Conservation (phyloP, 2,888 invertebrate species). For the Isoperla grammatica region DNA sequence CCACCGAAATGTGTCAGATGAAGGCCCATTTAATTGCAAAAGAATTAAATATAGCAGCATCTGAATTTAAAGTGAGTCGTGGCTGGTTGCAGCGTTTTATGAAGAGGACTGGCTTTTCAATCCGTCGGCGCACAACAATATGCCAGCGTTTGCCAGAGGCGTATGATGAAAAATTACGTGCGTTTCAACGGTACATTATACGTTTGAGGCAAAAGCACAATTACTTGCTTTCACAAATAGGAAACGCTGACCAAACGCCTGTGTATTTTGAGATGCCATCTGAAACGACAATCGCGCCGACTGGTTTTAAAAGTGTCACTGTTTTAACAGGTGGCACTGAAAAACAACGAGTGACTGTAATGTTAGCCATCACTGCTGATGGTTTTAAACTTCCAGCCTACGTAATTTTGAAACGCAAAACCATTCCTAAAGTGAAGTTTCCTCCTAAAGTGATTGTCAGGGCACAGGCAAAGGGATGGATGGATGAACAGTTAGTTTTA, state of each 20-base stretch:
- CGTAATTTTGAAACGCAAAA: neutral
- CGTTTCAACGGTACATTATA: neutral
- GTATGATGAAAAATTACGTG: neutral
- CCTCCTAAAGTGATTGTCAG: neutral
- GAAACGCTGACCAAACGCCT: neutral
- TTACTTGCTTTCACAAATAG: neutral
- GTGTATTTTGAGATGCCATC: neutral
- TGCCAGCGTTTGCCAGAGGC: neutral
- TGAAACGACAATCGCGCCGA: neutral
- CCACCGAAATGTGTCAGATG: too few species aligned
- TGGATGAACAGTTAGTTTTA: constrained; percentile 1
- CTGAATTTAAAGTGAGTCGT: too few species aligned
- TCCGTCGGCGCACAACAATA: too few species aligned
- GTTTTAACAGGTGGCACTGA: neutral
- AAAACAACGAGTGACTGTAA: neutral
- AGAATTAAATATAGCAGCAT: too few species aligned
- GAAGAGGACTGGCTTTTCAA: too few species aligned
- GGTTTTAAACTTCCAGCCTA: neutral
- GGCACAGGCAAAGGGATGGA: constrained; percentile 10
- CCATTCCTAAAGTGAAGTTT: neutral
- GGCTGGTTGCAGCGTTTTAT: too few species aligned
- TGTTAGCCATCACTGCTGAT: neutral
- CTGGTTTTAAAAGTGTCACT: neutral
- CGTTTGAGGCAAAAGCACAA: neutral
- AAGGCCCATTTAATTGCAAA: too few species aligned